phyloP scores from a whole-genome alignment of 2,113 vertebrate species.

The Fregata magnificens region DNA sequence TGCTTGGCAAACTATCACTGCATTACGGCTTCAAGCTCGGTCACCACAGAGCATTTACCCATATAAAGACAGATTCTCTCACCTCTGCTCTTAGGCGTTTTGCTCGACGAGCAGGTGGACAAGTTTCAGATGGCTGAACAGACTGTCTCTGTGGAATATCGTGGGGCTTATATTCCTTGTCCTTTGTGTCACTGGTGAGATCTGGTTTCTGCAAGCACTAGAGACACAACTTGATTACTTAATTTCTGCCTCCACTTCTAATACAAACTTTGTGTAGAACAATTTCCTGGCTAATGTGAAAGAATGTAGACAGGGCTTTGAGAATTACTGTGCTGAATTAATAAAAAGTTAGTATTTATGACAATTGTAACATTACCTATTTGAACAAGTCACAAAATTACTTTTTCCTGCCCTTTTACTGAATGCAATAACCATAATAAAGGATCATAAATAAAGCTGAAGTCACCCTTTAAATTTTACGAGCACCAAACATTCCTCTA shows the following conservation, averaged over 20 bases:
- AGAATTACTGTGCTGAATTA: background rate
- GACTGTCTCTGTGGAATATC: conserved; percentile 83
- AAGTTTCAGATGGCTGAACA: conserved; percentile 69
- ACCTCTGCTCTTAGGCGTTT: conserved; percentile 92
- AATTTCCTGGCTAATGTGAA: background rate
- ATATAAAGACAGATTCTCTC: background rate
- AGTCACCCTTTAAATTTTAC: background rate
- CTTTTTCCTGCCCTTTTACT: background rate
- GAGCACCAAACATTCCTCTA: background rate
- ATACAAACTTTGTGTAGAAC: background rate
- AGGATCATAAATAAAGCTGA: background rate
- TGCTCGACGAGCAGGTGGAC: conserved; percentile 82
- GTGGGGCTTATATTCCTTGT: conserved; percentile 87
- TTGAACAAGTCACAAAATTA: background rate
- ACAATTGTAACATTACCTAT: background rate
- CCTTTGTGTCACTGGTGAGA: conserved; percentile 75
- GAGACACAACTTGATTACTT: conserved; percentile 5
- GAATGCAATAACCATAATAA: background rate
- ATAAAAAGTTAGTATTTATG: background rate
- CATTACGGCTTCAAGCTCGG: rapidly evolving
- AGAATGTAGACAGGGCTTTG: background rate
- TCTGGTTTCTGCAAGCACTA: conserved; percentile 87
- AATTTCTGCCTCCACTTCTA: background rate
- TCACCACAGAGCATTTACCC: background rate
- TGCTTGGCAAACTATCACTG: too few species aligned